These are phyloP conservation scores for Bothrops jararaca DNA, from an alignment of 2,113 vertebrate species.

Conservation along the genomic window DNA sequence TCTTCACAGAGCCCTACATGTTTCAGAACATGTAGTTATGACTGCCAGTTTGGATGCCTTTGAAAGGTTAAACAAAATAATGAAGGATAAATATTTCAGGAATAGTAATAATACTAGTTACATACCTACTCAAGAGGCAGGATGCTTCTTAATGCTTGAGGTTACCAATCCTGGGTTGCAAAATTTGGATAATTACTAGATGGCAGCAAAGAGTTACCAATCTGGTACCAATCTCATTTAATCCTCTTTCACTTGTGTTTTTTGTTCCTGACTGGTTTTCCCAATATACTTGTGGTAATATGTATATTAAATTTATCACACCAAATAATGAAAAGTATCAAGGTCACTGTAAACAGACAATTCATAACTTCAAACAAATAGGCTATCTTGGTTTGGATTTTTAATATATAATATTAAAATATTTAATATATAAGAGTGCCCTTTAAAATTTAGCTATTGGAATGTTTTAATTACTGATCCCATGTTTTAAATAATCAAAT, in stretches of 20 bases:
- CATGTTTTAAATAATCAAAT: conserved; percentile 10
- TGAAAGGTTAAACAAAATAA: not conserved
- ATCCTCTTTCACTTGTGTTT: not conserved
- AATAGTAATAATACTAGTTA: not conserved
- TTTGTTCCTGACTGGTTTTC: not conserved
- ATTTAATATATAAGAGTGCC: conserved; percentile 2
- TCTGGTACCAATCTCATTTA: not conserved
- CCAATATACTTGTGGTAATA: not conserved
- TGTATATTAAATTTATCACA: not conserved
- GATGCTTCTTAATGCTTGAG: not conserved
- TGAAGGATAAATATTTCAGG: not conserved
- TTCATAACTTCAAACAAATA: not conserved
- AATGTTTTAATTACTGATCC: not conserved
- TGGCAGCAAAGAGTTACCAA: not conserved
- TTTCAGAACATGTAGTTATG: not conserved
- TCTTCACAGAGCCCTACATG: not conserved
- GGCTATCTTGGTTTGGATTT: not conserved
- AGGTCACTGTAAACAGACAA: not conserved
- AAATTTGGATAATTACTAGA: not conserved
- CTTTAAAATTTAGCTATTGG: not conserved
- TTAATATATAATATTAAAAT: not conserved
- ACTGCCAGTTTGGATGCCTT: not conserved
- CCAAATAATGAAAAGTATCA: not conserved
- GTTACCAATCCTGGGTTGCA: not conserved
- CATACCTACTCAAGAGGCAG: not conserved